Base-by-base conservation (phyloP, 1,140 invertebrate species). In the Heliothis virescens region DNA sequence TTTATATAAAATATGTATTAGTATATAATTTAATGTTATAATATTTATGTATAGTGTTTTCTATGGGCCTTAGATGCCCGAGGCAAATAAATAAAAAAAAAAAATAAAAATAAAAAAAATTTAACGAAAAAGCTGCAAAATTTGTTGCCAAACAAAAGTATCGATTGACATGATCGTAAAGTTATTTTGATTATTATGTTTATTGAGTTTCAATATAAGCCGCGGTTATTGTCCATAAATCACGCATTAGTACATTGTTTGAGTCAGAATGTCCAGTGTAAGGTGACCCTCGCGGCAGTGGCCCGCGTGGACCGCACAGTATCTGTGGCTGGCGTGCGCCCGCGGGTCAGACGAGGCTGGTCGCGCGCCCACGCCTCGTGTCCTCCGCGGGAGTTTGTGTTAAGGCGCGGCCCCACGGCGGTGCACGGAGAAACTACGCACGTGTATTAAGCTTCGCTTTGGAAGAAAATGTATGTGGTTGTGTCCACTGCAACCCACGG, bases 181-280 rank as follows among this genome's bases (percentile, higher is more conserved):
- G 57, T 60, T 60, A 13, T 60, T 60, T 15, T 60, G 57, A 60
- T 60, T 60, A 60, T 60, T 11, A 60, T 60, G 57, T 60, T 60
- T 60, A 60, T 12, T 60, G 26, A 29, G 57, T 60, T 60, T 29
- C 57, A 60, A 60, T 60, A 59, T 59, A 59, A 59, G 26, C 57
- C 12, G 18, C 21, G 12, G 18, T 59, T 59, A 60, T 60, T 26
- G 21, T 15, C 21, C 21, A 60, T 60, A 60, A 60, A 60, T 60
- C 12, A 29, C 12, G 57, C 12, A 26, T 60, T 60, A 29, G 26
- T 60, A 60, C 57, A 60, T 60, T 60, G 57, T 29, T 60, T 4
- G 15, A 60, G 57, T 13, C 11, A 26, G 26, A 29, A 0, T 26
- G 57, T 15, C 21, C 21, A 60, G 57, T 13, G 16, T 13, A 60